phyloP scores from a whole-genome alignment of 2,888 invertebrate genomes.

The Aelia acuminata region DNA sequence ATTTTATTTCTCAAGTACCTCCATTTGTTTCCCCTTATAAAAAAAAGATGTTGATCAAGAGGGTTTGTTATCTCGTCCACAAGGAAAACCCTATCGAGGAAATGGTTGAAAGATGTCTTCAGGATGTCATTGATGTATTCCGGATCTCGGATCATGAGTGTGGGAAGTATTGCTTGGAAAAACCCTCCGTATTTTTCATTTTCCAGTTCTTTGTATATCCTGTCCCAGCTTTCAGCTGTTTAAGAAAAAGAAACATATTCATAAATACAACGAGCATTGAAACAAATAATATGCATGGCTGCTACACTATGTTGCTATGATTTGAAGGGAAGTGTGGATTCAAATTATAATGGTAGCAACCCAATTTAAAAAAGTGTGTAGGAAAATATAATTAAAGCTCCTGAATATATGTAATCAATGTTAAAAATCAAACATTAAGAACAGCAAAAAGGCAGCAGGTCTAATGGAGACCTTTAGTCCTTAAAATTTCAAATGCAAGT shows the following conservation, averaged over 20 bases:
- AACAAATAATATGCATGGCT: too few relatives aligned
- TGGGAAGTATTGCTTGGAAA: slow-evolving; percentile 11
- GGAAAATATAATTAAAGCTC: too few relatives aligned
- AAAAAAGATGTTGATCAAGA: slow-evolving; percentile 56
- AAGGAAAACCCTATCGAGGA: slow-evolving; percentile 54
- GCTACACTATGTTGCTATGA: too few relatives aligned
- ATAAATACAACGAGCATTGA: too few relatives aligned
- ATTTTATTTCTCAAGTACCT: slow-evolving; percentile 53
- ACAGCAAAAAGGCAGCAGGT: too few relatives aligned
- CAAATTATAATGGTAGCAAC: too few relatives aligned
- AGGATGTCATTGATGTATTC: slow-evolving; percentile 50
- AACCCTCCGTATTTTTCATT: neutral
- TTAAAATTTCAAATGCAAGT: too few relatives aligned
- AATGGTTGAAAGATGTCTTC: slow-evolving; percentile 38
- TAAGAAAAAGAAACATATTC: neutral
- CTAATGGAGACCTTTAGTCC: too few relatives aligned
- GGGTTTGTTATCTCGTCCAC: slow-evolving; percentile 53
- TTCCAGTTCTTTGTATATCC: neutral
- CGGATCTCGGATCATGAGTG: slow-evolving; percentile 46
- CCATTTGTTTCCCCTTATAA: slow-evolving; percentile 58
- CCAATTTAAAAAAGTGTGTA: too few relatives aligned
- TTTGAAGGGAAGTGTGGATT: too few relatives aligned
- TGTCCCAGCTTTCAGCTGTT: neutral
- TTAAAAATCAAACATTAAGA: too few relatives aligned
- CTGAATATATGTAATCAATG: too few relatives aligned